These are phyloP conservation scores for Pandemis heparana DNA, from an alignment of 2,888 invertebrate genomes.

Conservation along the genomic window DNA sequence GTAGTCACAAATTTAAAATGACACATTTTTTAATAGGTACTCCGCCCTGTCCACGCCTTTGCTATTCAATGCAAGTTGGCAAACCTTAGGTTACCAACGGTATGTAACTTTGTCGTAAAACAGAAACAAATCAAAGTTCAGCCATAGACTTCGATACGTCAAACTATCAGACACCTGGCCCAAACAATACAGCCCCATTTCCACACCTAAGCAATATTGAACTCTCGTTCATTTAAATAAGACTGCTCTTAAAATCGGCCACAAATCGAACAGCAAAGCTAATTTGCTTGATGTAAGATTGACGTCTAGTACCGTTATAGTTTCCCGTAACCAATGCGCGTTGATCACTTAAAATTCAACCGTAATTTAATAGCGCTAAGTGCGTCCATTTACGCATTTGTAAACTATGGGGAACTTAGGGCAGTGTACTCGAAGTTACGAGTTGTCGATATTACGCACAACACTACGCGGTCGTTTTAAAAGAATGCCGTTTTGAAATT, in stretches of 20 bases:
- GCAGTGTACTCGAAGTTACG: constrained; percentile 67
- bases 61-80: background rate
- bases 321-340: constrained; percentile 9
- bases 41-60: background rate
- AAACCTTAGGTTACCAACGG: background rate
- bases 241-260: constrained; percentile 56
- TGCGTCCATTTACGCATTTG: background rate
- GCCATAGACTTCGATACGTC: constrained; percentile 62
- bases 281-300: constrained; percentile 73
- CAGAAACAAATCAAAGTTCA: constrained; percentile 60
- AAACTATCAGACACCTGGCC: constrained; percentile 66
- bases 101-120: constrained; percentile 44
- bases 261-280: constrained; percentile 48
- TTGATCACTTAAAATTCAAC: constrained; percentile 24
- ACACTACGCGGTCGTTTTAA: constrained; percentile 69
- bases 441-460: constrained; percentile 72
- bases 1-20: too few relatives aligned
- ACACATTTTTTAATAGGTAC: too few relatives aligned
- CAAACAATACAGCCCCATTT: constrained; percentile 44
- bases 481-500: constrained; percentile 76
- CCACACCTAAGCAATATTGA: constrained; percentile 49
- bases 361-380: constrained; percentile 17
- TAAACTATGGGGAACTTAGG: constrained; percentile 57
- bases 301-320: constrained; percentile 73
- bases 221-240: constrained; percentile 57